These are phyloP conservation scores for Neodontobutis hainanensis DNA, from an alignment of 2,113 vertebrate genomes.

Conservation along the genomic window DNA sequence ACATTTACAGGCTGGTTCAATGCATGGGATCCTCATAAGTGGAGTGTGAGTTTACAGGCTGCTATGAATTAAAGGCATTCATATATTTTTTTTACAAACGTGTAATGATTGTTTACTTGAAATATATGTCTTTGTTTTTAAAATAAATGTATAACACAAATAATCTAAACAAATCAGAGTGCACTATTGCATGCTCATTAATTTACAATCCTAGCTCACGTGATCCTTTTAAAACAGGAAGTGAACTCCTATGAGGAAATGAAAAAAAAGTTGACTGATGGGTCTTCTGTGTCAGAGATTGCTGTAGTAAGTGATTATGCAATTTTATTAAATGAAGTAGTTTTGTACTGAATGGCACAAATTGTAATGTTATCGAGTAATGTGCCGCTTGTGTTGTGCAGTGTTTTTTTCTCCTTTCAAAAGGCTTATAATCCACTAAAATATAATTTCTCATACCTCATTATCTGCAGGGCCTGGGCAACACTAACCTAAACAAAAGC, in stretches of 20 bases:
- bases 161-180: constrained; percentile 4
- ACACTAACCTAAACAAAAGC: constrained; percentile 69
- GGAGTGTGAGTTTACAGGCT: constrained; percentile 83
- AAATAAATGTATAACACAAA: not conserved
- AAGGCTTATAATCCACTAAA: not conserved
- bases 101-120: not conserved
- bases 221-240: constrained; percentile 75
- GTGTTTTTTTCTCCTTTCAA: too few relatives aligned
- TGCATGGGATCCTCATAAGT: constrained; percentile 90
- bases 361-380: not conserved
- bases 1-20: constrained; percentile 94
- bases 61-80: not conserved
- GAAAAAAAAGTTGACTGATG: constrained; percentile 79
- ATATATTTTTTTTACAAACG: not conserved
- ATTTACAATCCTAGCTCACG: constrained; percentile 14
- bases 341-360: not conserved
- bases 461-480: constrained; percentile 80
- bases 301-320: constrained; percentile 83
- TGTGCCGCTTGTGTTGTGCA: not conserved
- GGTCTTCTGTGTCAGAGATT: constrained; percentile 79
- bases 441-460: not conserved
- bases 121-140: constrained; percentile 73
- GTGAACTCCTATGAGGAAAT: constrained; percentile 84
- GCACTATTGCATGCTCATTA: constrained; percentile 23
- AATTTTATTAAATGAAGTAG: not conserved